Evolutionary conservation across 2,797 vertebrate genomes (phyloP), one percentile per base, ranked within the genome.

Genomic region (Coracias cyanogaster): DNA sequence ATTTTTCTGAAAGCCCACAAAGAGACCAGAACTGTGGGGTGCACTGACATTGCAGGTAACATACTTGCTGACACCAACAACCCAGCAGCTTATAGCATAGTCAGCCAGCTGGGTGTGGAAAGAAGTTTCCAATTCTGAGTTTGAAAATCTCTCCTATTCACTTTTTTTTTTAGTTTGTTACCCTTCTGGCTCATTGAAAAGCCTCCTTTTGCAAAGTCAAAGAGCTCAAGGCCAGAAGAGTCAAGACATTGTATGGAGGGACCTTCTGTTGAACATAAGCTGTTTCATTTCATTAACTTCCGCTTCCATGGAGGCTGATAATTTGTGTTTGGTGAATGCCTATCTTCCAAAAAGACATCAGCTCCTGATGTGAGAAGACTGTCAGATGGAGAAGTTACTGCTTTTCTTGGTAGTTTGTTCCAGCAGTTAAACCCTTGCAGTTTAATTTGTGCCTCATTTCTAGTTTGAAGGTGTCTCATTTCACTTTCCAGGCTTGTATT

Each of bases 391-490:
- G 52, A 83, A 81, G 62, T 78, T 89, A 69, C 52, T 78, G 71
- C 52, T 81, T 78, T 43, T 74, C 46, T 48, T 74, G 29, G 66
- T 83, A 82, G 58, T 90, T 95, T 93, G 49, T 93, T 93, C 82
- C 72, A 81, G 58, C 81, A 82, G 69, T 83, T 88, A 86, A 96
- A 85, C 61, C 60, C 43, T 80, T 61, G 49, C 61, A 76, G 26
- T 55, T 39, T 80, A 69, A 90, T 91, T 78, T 94, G 46, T 88
- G 52, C 45, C 54, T 83, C 48, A 51, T 88, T 91, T 88, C 76
- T 86, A 65, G 51, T 79, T 78, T 79, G 58, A 91, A 88, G 58
- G 31, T 88, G 49, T 58, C 72, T 57, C 51, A 61, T 61, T 93
- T 94, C 70, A 57, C 46, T 93, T 89, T 74, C 28, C 54, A 60